Conservation (phyloP, 2,113 vertebrate species). For the Barbus barbus region DNA sequence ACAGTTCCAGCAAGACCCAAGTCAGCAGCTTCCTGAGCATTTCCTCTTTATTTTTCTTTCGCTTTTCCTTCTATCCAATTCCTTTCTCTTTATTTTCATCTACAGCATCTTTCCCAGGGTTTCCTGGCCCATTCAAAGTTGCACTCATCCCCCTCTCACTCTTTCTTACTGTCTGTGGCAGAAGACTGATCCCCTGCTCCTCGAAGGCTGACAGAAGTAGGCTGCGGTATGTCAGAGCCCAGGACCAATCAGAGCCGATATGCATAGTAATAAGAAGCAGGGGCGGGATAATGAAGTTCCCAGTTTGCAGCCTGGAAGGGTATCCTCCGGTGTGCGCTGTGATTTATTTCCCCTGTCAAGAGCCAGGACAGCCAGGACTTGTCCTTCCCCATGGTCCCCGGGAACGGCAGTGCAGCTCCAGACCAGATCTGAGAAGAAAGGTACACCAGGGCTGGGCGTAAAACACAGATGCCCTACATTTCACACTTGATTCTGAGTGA, state of each 20-base stretch:
- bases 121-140: conserved; percentile 52
- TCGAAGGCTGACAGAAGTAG: conserved; percentile 92
- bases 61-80: conserved; percentile 7
- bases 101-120: conserved; percentile 36
- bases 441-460: conserved; percentile 59
- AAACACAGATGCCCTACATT: conserved; percentile 66
- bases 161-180: conserved; percentile 70
- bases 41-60: conserved; percentile 19
- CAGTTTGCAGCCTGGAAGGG: conserved; percentile 94
- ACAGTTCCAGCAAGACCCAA: conserved; percentile 4
- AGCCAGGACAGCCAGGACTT: conserved; percentile 95
- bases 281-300: conserved; percentile 99
- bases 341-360: conserved; percentile 99
- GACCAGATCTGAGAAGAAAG: conserved; percentile 56
- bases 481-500: conserved; percentile 32
- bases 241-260: conserved; percentile 90
- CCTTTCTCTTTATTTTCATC: conserved; percentile 30
- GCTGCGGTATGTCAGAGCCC: conserved; percentile 78
- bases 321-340: conserved; percentile 95
- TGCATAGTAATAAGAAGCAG: conserved; percentile 97
- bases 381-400: conserved; percentile 87
- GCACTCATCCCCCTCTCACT: conserved; percentile 68
- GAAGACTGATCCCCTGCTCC: conserved; percentile 84
- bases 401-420: conserved; percentile 77
- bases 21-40: conserved; percentile 51